These are phyloP conservation scores for Phaenicophaeus curvirostris DNA, from an alignment of 2,797 vertebrate genomes.

Conservation along the genomic window DNA sequence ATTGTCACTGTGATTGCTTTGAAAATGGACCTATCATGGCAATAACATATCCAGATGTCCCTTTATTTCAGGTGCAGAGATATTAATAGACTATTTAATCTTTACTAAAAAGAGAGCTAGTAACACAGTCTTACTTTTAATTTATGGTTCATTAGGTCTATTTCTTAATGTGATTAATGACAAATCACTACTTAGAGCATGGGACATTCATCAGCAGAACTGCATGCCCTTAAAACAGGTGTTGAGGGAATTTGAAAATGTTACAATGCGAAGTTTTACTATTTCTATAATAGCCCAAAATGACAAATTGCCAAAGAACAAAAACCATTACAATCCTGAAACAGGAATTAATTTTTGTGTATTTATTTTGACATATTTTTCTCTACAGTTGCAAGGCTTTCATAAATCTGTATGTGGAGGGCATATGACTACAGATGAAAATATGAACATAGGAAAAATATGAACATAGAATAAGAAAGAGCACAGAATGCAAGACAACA, in stretches of 20 bases:
- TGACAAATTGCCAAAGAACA: constrained; percentile 43
- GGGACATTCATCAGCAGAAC: constrained; percentile 74
- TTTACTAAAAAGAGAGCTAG: constrained; percentile 49
- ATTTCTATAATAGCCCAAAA: neutral
- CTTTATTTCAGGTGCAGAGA: neutral
- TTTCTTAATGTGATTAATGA: constrained; percentile 80
- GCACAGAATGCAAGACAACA: neutral
- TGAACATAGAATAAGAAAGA: neutral
- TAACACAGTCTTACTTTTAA: constrained; percentile 62
- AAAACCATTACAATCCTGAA: constrained; percentile 14
- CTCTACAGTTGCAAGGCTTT: neutral
- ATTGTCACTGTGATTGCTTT: neutral
- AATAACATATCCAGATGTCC: neutral
- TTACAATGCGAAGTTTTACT: constrained; percentile 6
- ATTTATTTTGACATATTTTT: neutral
- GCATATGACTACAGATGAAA: neutral
- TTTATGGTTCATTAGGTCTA: constrained; percentile 72
- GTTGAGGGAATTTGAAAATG: constrained; percentile 51
- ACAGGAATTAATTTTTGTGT: neutral
- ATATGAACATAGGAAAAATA: neutral
- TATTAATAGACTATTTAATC: constrained; percentile 29
- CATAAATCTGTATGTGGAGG: neutral
- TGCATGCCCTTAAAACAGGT: constrained; percentile 67
- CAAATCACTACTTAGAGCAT: constrained; percentile 65
- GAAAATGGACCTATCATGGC: neutral